Evolutionary conservation across 2,113 vertebrate species (phyloP), one percentile per base, ranked within the genome.

Genomic region (Antennarius striatus): DNA sequence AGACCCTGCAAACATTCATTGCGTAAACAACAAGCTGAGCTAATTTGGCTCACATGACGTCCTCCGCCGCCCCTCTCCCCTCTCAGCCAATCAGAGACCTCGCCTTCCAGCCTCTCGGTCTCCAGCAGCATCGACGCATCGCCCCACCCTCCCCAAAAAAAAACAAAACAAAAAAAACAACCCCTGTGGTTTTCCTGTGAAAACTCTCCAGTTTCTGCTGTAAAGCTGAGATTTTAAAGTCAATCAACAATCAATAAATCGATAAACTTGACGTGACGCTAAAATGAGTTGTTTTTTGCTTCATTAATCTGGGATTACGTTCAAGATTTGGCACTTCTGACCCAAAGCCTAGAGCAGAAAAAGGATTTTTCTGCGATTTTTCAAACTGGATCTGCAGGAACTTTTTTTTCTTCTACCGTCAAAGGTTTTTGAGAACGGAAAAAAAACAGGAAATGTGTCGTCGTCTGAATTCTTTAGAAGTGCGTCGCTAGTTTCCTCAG

Each of bases 41-140:
- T 91, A 86, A 90, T 88, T 84, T 83, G 72, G 71, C 85, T 90
- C 87, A 86, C 87, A 88, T 90, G 88, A 89, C 52, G 13, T 68
- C 28, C 29, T 11, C 13, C 61, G 30, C 70, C 68, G 45, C 63
- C 74, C 55, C 16, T 15, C 63, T 45, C 62, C 28, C 68, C 56
- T 8, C 48, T 8, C 64, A 46, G 39, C 56, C 65, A 52, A 60
- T 63, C 74, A 58, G 10, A 14, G 53, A 12, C 68, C 52, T 68
- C 59, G 42, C 61, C 61, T 68, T 52, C 67, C 36, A 59, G 68
- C 40, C 56, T 59, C n/a, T 30, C 79, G 53, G 47, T 72, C 75
- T 55, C 29, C 73, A 57, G 64, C 75, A 57, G 64, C 73, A 30
- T 17, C 59, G 73, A 70, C 69, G 40, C 69, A 49, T 50, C 48